These are phyloP conservation scores for Torymus aiolomorphi DNA, from an alignment of 2,888 invertebrate genomes.

Conservation along the genomic window DNA sequence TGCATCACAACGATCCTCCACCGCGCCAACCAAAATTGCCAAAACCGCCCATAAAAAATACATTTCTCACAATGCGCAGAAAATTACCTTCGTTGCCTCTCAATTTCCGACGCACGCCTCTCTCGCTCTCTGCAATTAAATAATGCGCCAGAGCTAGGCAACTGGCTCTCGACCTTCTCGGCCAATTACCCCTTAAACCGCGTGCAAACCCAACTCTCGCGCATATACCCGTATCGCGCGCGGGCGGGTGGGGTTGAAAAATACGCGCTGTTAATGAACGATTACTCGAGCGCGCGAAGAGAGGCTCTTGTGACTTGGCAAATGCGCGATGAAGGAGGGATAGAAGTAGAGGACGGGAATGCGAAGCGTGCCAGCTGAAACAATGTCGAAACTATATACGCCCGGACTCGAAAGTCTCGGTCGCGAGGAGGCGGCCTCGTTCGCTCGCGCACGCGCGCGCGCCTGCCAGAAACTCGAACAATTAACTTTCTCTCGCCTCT, in stretches of 20 bases:
- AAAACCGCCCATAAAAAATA: no score
- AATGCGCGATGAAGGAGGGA: no score
- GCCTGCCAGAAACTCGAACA: constrained; percentile 31
- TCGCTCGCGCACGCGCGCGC: no score
- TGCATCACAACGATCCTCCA: no score
- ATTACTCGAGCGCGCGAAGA: background rate
- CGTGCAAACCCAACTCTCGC: no score
- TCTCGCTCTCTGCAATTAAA: background rate
- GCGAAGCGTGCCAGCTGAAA: constrained; percentile 29
- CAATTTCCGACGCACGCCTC: no score
- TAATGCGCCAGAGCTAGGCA: no score
- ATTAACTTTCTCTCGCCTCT: constrained; percentile 28
- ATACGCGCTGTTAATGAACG: background rate
- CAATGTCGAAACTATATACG: constrained; percentile 37
- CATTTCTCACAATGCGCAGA: no score
- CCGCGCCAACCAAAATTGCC: no score
- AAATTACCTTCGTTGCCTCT: no score
- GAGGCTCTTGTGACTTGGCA: constrained; percentile 29
- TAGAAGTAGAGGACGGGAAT: background rate
- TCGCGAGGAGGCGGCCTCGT: no score
- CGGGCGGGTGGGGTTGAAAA: background rate
- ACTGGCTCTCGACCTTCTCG: constrained; percentile 18
- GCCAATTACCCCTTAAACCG: constrained; percentile 14
- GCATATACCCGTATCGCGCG: background rate
- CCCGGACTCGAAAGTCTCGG: constrained; percentile 9